These are phyloP conservation scores for Pseudopleuronectes americanus DNA, from an alignment of 2,797 vertebrate species.

Conservation along the genomic window DNA sequence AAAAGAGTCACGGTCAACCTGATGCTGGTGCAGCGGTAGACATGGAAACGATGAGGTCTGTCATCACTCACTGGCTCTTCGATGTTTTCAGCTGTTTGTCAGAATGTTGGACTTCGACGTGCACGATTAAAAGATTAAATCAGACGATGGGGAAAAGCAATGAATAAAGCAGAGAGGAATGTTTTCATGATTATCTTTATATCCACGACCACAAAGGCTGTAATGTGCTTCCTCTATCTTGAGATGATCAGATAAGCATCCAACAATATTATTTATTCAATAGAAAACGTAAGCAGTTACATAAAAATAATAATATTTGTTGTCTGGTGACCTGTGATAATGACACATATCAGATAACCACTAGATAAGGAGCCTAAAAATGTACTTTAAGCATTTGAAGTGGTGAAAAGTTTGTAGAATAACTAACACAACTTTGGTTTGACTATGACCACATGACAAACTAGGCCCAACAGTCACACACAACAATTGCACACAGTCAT, in stretches of 20 bases:
- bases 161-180: too few species aligned
- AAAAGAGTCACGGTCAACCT: constrained; percentile 27
- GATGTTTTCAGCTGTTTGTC: constrained; percentile 17
- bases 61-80: neutral
- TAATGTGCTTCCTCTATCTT: neutral
- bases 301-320: neutral
- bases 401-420: neutral
- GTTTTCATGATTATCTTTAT: too few species aligned
- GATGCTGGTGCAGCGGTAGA: neutral
- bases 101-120: constrained; percentile 1
- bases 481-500: too few species aligned
- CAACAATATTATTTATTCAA: neutral
- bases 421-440: neutral
- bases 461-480: too few species aligned
- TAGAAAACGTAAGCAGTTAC: neutral
- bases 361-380: neutral
- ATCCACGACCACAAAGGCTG: neutral
- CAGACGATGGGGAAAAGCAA: neutral
- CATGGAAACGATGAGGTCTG: neutral
- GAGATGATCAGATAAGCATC: neutral
- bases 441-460: neutral
- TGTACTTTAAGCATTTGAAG: neutral
- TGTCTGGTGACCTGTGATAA: neutral
- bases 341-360: neutral
- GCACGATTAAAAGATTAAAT: neutral